These are phyloP conservation scores for Acanthacorydalis orientalis DNA, from an alignment of 2,888 invertebrate species.

Conservation along the genomic window DNA sequence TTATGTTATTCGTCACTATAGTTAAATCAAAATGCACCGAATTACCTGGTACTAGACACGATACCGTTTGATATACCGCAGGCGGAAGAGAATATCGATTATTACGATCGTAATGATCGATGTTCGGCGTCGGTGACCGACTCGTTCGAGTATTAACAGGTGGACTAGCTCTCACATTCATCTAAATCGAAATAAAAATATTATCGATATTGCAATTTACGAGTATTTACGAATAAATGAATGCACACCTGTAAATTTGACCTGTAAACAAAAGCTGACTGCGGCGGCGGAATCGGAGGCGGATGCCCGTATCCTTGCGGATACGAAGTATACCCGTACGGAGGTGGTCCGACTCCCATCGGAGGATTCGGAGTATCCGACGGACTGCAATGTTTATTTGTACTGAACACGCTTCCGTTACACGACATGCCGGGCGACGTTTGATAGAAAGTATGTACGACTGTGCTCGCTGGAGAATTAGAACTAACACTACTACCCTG, in stretches of 20 bases:
- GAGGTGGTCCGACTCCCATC: not conserved
- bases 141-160: conserved; percentile 21
- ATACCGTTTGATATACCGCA: conserved; percentile 22
- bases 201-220: no score
- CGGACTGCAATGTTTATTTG: conserved; percentile 18
- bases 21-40: not conserved
- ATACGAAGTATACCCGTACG: not conserved
- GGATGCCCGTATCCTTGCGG: not conserved
- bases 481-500: conserved; percentile 24
- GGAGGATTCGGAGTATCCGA: conserved; percentile 19
- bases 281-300: not conserved
- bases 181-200: no score
- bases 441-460: conserved; percentile 21
- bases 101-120: conserved; percentile 17
- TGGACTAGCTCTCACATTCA: conserved; percentile 11
- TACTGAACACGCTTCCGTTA: conserved; percentile 8
- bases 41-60: conserved; percentile 22
- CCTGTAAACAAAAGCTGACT: conserved; percentile 1
- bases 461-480: conserved; percentile 24
- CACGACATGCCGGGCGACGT: conserved; percentile 9
- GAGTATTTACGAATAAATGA: no score
- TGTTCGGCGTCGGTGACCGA: conserved; percentile 25
- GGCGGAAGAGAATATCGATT: conserved; percentile 20
- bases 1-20: not conserved
- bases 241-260: not conserved